Percentiles rank a stretch among this genome's conserved stretches.
Conservation (phyloP, 2,113 vertebrate species). For the Morone chrysops region DNA sequence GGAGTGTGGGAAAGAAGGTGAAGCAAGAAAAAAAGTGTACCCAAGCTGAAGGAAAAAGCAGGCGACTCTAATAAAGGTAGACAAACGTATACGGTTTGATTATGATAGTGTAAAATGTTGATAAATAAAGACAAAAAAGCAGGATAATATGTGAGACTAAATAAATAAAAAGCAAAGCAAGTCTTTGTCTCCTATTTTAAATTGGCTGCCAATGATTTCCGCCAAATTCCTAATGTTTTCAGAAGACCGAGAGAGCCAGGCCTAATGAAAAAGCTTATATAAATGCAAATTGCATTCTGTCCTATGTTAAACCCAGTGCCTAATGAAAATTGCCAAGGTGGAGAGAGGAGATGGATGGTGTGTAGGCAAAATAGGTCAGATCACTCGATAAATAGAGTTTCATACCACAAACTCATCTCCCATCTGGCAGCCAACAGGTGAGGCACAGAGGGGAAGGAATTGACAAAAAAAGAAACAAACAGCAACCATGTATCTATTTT, state of each 20-base stretch:
- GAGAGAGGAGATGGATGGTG: constrained; percentile 71
- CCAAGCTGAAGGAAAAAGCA: neutral
- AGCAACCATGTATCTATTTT: neutral
- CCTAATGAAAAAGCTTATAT: constrained; percentile 88
- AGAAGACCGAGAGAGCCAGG: constrained; percentile 70
- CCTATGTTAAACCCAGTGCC: constrained; percentile 81
- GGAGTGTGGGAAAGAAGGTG: neutral
- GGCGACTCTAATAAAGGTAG: constrained; percentile 25
- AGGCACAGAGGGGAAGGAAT: neutral
- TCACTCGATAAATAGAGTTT: constrained; percentile 75
- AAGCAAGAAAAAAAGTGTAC: neutral
- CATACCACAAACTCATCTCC: constrained; percentile 56
- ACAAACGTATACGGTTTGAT: constrained; percentile 52
- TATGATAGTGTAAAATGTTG: constrained; percentile 36
- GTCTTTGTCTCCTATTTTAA: constrained; percentile 70
- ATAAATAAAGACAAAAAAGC: constrained; percentile 40
- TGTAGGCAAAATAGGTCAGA: constrained; percentile 78
- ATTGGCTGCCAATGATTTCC: constrained; percentile 79
- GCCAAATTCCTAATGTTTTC: constrained; percentile 80
- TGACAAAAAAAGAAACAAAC: neutral
- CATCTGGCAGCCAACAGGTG: constrained; percentile 56
- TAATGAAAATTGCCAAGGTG: constrained; percentile 83
- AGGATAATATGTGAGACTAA: constrained; percentile 12
- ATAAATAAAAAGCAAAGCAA: constrained; percentile 42
- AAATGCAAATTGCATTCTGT: constrained; percentile 87